Percentiles rank a stretch among this genome's conserved stretches.
Evolutionary conservation across 2,797 vertebrate species (phyloP).

Genomic region (Sebastes umbrosus): DNA sequence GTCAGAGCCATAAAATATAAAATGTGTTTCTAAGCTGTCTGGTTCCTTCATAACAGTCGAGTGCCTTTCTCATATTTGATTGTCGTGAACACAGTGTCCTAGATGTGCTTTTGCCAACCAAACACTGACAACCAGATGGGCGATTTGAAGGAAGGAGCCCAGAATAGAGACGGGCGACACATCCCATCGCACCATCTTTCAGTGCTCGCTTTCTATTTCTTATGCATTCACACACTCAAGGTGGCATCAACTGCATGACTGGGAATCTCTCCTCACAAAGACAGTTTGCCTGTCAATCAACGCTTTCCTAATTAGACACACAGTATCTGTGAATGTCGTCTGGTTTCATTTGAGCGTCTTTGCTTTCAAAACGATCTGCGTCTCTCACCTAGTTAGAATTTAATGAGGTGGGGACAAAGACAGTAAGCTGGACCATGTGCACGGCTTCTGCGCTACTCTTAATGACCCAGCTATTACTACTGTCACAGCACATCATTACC

Average conservation of each 20-base stretch:
- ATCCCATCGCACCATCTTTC: slow-evolving; percentile 6
- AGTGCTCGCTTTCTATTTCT: slow-evolving; percentile 14
- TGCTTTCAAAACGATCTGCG: slow-evolving; percentile 27
- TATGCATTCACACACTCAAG: not conserved
- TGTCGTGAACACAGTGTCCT: slow-evolving; percentile 20
- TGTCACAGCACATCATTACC: slow-evolving; percentile 54
- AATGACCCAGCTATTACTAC: slow-evolving; percentile 38
- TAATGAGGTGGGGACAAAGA: slow-evolving; percentile 57
- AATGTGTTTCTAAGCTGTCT: not conserved
- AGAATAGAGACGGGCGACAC: slow-evolving; percentile 31
- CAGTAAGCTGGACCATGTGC: slow-evolving; percentile 45
- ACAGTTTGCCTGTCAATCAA: slow-evolving; percentile 52
- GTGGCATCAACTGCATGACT: slow-evolving; percentile 20
- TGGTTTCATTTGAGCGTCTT: slow-evolving; percentile 28
- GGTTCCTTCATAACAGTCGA: slow-evolving; percentile 3
- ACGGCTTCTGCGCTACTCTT: slow-evolving; percentile 16
- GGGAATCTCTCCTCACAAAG: slow-evolving; percentile 7
- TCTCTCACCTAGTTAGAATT: slow-evolving; percentile 27
- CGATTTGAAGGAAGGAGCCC: slow-evolving; percentile 9
- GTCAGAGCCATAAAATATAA: not conserved
- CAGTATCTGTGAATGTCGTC: slow-evolving; percentile 20
- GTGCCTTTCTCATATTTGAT: slow-evolving; percentile 6
- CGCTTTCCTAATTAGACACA: slow-evolving; percentile 44
- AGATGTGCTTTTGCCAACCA: slow-evolving; percentile 28
- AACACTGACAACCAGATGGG: slow-evolving; percentile 45